phyloP scores from a whole-genome alignment of 2,113 vertebrate species.

The Microtus richardsoni region DNA sequence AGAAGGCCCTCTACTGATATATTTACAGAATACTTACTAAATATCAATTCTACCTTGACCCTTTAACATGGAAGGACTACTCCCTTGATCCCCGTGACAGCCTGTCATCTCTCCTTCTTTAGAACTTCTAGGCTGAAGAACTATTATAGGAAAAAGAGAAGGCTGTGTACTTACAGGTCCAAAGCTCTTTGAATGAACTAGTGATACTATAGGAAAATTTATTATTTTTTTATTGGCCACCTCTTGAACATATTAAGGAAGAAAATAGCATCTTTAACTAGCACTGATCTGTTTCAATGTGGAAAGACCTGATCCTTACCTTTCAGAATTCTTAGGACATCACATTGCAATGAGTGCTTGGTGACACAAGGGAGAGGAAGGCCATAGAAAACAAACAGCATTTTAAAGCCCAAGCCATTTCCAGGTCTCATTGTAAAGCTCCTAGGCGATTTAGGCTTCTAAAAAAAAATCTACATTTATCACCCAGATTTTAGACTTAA shows the following conservation, averaged over 20 bases:
- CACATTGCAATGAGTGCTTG: not conserved
- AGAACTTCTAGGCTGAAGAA: constrained; percentile 21
- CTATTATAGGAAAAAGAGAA: constrained; percentile 22
- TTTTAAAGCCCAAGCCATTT: constrained; percentile 47
- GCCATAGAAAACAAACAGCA: constrained; percentile 4
- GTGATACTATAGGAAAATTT: not conserved
- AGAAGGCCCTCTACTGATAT: not conserved
- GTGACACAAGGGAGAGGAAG: not conserved
- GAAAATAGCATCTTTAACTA: constrained; percentile 25
- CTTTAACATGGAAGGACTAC: constrained; percentile 28
- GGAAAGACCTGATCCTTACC: not conserved
- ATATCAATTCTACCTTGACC: not conserved
- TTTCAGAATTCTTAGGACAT: not conserved
- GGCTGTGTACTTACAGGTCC: not conserved
- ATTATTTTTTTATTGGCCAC: constrained; percentile 21
- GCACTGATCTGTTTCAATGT: not conserved
- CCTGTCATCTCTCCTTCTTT: not conserved
- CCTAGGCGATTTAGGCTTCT: constrained; percentile 42
- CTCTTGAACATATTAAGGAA: constrained; percentile 37
- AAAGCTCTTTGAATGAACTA: constrained; percentile 32
- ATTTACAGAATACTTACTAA: constrained; percentile 22
- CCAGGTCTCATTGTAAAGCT: constrained; percentile 39
- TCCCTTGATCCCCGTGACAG: not conserved
- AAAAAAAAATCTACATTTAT: constrained; percentile 48
- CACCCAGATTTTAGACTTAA: constrained; percentile 52